A percentile compares a stretch with the other conserved stretches of the same genome.
phyloP scores from a whole-genome alignment of 2,113 vertebrate genomes.

The Pleuronectes platessa region DNA sequence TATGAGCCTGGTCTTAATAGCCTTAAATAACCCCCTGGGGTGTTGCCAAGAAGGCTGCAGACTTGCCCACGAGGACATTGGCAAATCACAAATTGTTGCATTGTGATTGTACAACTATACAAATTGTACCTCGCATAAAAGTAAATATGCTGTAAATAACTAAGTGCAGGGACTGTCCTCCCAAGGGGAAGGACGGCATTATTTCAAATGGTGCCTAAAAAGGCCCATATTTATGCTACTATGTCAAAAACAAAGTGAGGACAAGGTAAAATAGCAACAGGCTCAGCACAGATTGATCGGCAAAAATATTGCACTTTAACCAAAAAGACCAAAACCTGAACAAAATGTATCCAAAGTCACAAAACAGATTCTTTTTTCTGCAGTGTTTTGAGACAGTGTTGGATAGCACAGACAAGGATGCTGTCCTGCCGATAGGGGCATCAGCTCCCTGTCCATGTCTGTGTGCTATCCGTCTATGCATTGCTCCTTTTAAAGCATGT shows the following conservation, averaged over 20 bases:
- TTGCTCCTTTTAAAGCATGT: constrained; percentile 34
- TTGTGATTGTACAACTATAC: not conserved
- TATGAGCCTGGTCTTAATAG: not conserved
- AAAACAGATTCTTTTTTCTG: too few species aligned
- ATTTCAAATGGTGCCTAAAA: not conserved
- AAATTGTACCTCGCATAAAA: not conserved
- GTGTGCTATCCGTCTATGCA: constrained; percentile 17
- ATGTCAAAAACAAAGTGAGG: too few species aligned
- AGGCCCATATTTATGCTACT: not conserved
- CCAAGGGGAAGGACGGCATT: not conserved
- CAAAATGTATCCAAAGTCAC: too few species aligned
- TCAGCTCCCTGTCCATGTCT: not conserved
- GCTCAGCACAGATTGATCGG: too few species aligned
- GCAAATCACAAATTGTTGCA: not conserved
- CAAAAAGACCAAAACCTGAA: too few species aligned
- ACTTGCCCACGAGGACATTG: not conserved
- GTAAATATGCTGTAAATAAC: not conserved
- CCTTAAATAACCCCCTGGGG: not conserved
- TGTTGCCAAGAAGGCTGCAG: not conserved
- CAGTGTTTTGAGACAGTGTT: too few species aligned
- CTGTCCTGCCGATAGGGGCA: too few species aligned
- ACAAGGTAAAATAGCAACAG: too few species aligned
- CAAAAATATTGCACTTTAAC: too few species aligned
- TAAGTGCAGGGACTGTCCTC: not conserved
- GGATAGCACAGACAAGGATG: too few species aligned